Evolutionary conservation across 1,140 invertebrate species (phyloP).

Genomic region (Ceratina calcarata): DNA sequence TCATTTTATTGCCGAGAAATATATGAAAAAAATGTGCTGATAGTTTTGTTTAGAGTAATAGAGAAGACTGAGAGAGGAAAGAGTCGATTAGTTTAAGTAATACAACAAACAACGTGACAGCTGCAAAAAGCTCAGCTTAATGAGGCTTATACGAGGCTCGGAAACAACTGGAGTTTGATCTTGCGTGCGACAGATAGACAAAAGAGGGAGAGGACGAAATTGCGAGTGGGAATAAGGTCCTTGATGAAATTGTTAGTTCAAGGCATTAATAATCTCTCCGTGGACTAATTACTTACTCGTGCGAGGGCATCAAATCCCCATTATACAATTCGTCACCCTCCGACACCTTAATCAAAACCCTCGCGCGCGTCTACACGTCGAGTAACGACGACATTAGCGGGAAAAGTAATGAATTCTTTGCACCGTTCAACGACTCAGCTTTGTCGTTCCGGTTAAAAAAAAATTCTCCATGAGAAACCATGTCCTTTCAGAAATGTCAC

Average conservation of each 20-base stretch:
- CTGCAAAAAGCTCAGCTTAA: too few relatives aligned
- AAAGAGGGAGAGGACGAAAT: conserved; percentile 35
- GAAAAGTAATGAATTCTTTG: conserved; percentile 39
- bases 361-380: conserved; percentile 25
- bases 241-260: conserved; percentile 58
- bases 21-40: too few relatives aligned
- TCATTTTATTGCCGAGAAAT: too few relatives aligned
- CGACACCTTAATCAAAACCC: conserved; percentile 67
- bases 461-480: too few relatives aligned
- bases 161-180: conserved; percentile 10
- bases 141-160: neutral
- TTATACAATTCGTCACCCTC: conserved; percentile 69
- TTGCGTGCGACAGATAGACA: neutral
- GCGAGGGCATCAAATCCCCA: conserved; percentile 68
- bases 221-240: conserved; percentile 33
- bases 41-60: too few relatives aligned
- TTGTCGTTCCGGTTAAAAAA: neutral
- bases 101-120: too few relatives aligned
- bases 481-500: too few relatives aligned
- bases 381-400: conserved; percentile 37
- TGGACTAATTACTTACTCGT: conserved; percentile 64
- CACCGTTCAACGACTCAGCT: conserved; percentile 19
- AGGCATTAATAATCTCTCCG: conserved; percentile 53
- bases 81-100: too few relatives aligned
- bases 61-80: too few relatives aligned